These are phyloP conservation scores for Andricus quercusramuli DNA, from an alignment of 2,888 invertebrate species.

Conservation along the genomic window DNA sequence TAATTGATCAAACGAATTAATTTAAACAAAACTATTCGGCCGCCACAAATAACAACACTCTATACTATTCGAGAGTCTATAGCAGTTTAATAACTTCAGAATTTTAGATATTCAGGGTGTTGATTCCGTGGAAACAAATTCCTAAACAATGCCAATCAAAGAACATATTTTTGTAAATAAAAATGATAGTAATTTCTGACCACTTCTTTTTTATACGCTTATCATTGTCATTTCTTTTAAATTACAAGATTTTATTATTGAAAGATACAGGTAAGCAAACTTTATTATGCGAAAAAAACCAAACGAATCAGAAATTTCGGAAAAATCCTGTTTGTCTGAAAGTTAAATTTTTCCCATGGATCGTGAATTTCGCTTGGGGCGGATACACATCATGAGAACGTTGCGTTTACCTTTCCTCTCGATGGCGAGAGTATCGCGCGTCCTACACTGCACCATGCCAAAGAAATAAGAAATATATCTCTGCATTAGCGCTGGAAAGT, in stretches of 20 bases:
- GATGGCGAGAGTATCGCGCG: conserved; percentile 23
- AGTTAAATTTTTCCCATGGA: conserved; percentile 15
- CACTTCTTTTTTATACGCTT: too few relatives aligned
- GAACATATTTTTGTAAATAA: too few relatives aligned
- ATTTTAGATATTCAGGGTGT: background rate
- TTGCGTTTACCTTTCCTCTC: conserved; percentile 21
- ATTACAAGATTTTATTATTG: too few relatives aligned
- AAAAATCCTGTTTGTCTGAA: background rate
- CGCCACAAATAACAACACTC: background rate
- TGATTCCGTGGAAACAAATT: too few relatives aligned
- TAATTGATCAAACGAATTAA: too few relatives aligned
- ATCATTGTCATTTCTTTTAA: too few relatives aligned
- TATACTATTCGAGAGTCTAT: background rate
- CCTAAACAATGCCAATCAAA: too few relatives aligned
- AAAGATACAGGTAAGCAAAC: too few relatives aligned
- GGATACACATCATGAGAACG: conserved; percentile 30
- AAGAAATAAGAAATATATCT: conserved; percentile 12
- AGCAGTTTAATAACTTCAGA: background rate
- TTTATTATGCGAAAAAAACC: too few relatives aligned
- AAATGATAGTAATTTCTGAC: too few relatives aligned
- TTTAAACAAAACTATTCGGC: too few relatives aligned
- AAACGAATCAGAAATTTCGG: background rate
- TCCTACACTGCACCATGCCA: conserved; percentile 17
- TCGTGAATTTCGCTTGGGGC: conserved; percentile 21
- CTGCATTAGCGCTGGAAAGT: conserved; percentile 63